Evolutionary conservation across 92 coral and sea anemone genomes (phyloP).

Genomic region (Phymanthus crucifer): DNA sequence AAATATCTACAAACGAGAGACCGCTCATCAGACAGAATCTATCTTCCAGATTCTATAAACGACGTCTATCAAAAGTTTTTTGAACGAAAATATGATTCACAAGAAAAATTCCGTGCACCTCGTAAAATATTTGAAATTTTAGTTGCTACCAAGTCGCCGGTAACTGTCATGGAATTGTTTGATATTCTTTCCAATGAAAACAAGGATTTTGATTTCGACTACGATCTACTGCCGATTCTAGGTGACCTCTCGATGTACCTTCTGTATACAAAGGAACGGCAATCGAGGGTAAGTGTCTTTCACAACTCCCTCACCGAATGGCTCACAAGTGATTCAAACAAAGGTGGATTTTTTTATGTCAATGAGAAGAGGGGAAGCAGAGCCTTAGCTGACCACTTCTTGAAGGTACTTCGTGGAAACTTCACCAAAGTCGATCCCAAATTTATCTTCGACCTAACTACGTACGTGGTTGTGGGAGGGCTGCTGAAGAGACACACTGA

Average conservation of each 20-base stretch:
- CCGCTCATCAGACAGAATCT: slow-evolving; percentile 10
- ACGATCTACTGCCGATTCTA: slow-evolving; percentile 44
- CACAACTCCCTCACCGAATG: slow-evolving; percentile 68
- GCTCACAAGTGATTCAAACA: slow-evolving; percentile 52
- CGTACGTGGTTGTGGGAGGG: slow-evolving; percentile 49
- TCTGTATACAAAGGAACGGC: slow-evolving; percentile 22
- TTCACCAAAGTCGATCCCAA: slow-evolving; percentile 1
- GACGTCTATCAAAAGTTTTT: slow-evolving; percentile 56
- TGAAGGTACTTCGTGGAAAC: slow-evolving; percentile 10
- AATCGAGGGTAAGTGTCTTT: slow-evolving; percentile 44
- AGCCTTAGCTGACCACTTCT: slow-evolving; percentile 38
- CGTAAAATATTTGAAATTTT: slow-evolving; percentile 59
- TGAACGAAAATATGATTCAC: slow-evolving; percentile 49
- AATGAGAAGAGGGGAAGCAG: slow-evolving; percentile 52
- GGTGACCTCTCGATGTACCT: slow-evolving; percentile 48
- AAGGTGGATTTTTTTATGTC: slow-evolving; percentile 47
- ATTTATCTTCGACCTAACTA: slow-evolving; percentile 50
- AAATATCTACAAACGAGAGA: slow-evolving; percentile 20
- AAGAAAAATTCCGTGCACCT: slow-evolving; percentile 39
- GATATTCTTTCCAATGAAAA: slow-evolving; percentile 38
- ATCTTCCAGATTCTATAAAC: slow-evolving; percentile 62
- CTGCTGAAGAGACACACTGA: background rate
- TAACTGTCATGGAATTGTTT: slow-evolving; percentile 22
- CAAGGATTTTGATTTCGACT: slow-evolving; percentile 36
- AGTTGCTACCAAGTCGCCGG: slow-evolving; percentile 59